Evolutionary conservation across 2,113 vertebrate species (phyloP), one percentile per base, ranked within the genome.

Genomic region (Syrrhaptes paradoxus): DNA sequence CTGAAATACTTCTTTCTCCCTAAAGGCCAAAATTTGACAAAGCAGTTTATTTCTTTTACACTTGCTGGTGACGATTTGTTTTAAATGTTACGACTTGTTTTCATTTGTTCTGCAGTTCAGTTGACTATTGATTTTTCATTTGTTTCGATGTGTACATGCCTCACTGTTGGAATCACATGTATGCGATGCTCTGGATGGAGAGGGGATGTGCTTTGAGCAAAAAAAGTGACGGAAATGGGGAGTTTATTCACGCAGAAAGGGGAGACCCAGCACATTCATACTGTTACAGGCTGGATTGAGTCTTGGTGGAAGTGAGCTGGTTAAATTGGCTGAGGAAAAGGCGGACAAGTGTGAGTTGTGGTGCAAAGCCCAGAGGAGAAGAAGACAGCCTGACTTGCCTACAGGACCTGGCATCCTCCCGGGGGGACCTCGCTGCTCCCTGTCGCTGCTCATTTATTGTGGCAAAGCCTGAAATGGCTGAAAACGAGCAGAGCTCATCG

Each of bases 381-480:
- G 62, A 57, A 65, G 24, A 71, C 62, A 68, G 38, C 41, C 32
- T 63, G 70, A 46, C 19, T 41, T 22, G 48, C 34, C 34, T 45
- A 20, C 43, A 54, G 67, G 26, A 43, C 38, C 7, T 4, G 31
- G 7, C 17, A 2, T 8, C 38, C 70, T 58, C 4, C 0, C 45
- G 28, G 20, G 11, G 26, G 19, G 17, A 68, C 34, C 71, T 45
- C 14, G 34, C 49, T 31, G 61, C 51, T 84, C 58, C 29, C 41
- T 4, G 0, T 22, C 0, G 0, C 20, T 11, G n/a, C 32, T 68
- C 3, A 32, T 72, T 59, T 46, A 24, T 54, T 4, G 2, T 20
- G 41, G 28, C 49, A 49, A 15, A 49, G 20, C 34, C 67, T 70
- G 71, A 43, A 71, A 70, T 4, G 24, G 14, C 54, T 83, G 54